Base-by-base conservation (phyloP, 2,888 invertebrate species). In the Micropterix aruncella region DNA sequence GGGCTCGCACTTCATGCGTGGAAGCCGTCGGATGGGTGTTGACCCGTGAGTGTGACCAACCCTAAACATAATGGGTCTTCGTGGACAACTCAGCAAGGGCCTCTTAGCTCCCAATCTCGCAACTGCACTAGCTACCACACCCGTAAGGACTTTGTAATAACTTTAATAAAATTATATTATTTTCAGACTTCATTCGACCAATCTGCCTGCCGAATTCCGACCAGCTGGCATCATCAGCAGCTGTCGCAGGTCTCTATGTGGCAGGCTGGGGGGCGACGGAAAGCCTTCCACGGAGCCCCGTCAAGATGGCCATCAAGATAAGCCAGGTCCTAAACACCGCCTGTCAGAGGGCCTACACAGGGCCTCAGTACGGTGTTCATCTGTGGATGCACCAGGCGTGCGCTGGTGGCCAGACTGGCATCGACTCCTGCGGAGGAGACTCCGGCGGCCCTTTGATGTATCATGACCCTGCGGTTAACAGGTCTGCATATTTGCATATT, bases 361-460 rank as follows among this genome's bases (percentile, higher is more conserved):
- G 27, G 7, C 27, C 27, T 19, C 9, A n/a, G 39, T 36, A 18
- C 46, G 47, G 47, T 47, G 14, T 50, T 44, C 42, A 12, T 4
- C 17, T 40, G 40, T 14, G 12, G 17, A 18, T 7, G 19, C 15
- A 16, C 3, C 43, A 43, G 14, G 50, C 75, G 14, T 76, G 75
- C 53, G 73, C 73, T 3, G 74, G 75, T 2, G 75, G 74, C 2
- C 57, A 58, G 41, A 56, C 53, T 38, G 65, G 64, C 1, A 61
- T 62, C 48, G 75, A 75, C 53, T 72, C 76, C 1, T 78, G 77
- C 49, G 52, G 63, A 16, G 75, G 76, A 1, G 77, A 77, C 49
- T 74, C 73, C 43, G 77, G 78, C 2, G 77, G 77, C 1, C 76
- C 78, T 0, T 57, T 78, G 7, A 74, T 75, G 64, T 52, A 54